A percentile compares a stretch with the other conserved stretches of the same genome.
phyloP scores from a whole-genome alignment of 1,140 invertebrate species.

The Capitella teleta region DNA sequence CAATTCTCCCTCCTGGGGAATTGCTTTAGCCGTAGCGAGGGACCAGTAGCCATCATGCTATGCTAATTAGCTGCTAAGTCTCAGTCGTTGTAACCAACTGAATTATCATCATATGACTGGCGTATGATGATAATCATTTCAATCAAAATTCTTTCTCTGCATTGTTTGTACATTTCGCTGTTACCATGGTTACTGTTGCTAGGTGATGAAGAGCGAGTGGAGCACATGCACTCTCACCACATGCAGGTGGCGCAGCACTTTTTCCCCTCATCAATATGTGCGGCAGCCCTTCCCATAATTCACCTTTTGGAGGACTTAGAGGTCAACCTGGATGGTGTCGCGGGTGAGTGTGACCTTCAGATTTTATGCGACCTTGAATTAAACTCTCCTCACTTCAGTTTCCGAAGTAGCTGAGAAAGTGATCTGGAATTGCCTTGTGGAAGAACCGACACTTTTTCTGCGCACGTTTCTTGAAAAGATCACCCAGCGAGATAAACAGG shows the following conservation, averaged over 20 bases:
- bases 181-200: neutral
- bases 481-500: conserved; percentile 76
- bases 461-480: conserved; percentile 90
- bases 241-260: conserved; percentile 77
- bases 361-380: neutral
- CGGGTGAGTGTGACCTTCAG: conserved; percentile 32
- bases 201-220: conserved; percentile 46
- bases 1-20: too few species aligned
- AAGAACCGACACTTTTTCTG: conserved; percentile 92
- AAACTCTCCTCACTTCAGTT: conserved; percentile 42
- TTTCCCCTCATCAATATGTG: conserved; percentile 92
- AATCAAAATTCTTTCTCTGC: too few species aligned
- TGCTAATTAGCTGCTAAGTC: too few species aligned
- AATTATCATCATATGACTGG: too few species aligned
- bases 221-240: conserved; percentile 39
- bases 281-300: conserved; percentile 87
- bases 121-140: too few species aligned
- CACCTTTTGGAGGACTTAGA: conserved; percentile 90
- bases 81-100: too few species aligned
- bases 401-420: conserved; percentile 52
- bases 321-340: conserved; percentile 78
- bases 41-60: too few species aligned
- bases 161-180: too few species aligned
- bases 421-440: conserved; percentile 94
- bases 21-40: too few species aligned